Evolutionary conservation across 2,888 invertebrate genomes (phyloP).

Genomic region (Nymphalis polychloros): DNA sequence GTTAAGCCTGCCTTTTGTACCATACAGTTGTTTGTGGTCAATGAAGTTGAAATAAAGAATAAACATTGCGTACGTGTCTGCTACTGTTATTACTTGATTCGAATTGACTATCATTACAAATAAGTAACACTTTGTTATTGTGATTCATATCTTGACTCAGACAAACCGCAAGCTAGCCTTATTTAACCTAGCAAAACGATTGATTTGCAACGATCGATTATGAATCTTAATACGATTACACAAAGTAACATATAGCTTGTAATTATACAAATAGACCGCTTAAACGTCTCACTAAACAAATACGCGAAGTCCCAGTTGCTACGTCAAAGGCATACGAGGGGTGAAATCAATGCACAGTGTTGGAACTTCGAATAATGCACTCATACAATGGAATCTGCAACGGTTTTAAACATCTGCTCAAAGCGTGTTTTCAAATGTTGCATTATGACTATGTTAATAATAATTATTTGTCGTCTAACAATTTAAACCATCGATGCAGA

Average conservation of each 20-base stretch:
- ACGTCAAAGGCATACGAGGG: conserved; percentile 56
- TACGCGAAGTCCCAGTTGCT: conserved; percentile 19
- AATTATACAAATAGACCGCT: not conserved
- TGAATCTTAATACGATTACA: not conserved
- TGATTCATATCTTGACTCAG: conserved; percentile 64
- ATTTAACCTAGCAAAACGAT: conserved; percentile 27
- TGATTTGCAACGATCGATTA: conserved; percentile 16
- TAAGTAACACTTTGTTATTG: conserved; percentile 40
- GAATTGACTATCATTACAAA: conserved; percentile 20
- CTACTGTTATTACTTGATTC: not conserved
- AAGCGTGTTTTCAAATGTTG: conserved; percentile 33
- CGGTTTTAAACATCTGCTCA: conserved; percentile 79
- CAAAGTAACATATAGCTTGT: not conserved
- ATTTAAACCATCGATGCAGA: not conserved
- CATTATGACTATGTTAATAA: conserved; percentile 16
- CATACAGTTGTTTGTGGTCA: too few species aligned
- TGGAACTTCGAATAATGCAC: conserved; percentile 53
- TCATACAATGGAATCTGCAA: conserved; percentile 73
- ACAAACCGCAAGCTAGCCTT: conserved; percentile 49
- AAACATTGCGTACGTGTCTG: not conserved
- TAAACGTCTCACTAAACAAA: conserved; percentile 4
- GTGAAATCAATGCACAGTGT: conserved; percentile 66
- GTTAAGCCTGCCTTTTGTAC: too few species aligned
- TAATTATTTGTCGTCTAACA: conserved; percentile 11
- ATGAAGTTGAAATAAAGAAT: too few species aligned